Percentiles rank a stretch among this genome's conserved stretches.
These are phyloP conservation scores for Herpetotheres cachinnans DNA, from an alignment of 2,113 vertebrate genomes.

Conservation along the genomic window DNA sequence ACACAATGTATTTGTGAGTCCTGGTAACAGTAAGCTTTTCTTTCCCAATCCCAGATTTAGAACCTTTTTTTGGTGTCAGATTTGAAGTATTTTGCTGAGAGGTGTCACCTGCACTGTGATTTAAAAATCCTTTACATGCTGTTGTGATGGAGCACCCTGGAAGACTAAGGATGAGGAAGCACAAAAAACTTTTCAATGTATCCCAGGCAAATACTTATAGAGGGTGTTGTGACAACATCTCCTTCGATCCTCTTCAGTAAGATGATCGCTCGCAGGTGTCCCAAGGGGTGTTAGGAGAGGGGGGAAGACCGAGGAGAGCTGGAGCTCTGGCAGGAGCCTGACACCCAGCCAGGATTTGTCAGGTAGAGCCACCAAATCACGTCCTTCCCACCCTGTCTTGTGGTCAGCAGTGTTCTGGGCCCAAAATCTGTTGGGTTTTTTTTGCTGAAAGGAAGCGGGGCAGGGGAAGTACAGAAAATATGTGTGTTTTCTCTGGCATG, in stretches of 20 bases:
- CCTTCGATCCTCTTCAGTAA: not conserved
- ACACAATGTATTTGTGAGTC: not conserved
- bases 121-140: not conserved
- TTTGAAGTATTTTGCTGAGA: not conserved
- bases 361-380: not conserved
- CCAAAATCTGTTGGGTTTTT: not conserved
- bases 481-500: not conserved
- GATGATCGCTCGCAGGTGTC: fast-evolving
- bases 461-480: not conserved
- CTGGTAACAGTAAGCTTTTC: not conserved
- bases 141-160: not conserved
- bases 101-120: not conserved
- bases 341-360: not conserved
- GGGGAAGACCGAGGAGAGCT: no score
- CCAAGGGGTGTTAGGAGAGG: not conserved
- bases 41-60: not conserved
- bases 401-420: not conserved
- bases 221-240: not conserved
- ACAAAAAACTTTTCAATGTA: not conserved
- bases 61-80: not conserved
- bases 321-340: not conserved
- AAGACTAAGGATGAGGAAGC: not conserved
- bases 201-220: not conserved
- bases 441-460: not conserved
- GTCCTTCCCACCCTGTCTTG: not conserved